phyloP scores from a whole-genome alignment of 2,888 invertebrate species.

The Meiosimyza decipiens region DNA sequence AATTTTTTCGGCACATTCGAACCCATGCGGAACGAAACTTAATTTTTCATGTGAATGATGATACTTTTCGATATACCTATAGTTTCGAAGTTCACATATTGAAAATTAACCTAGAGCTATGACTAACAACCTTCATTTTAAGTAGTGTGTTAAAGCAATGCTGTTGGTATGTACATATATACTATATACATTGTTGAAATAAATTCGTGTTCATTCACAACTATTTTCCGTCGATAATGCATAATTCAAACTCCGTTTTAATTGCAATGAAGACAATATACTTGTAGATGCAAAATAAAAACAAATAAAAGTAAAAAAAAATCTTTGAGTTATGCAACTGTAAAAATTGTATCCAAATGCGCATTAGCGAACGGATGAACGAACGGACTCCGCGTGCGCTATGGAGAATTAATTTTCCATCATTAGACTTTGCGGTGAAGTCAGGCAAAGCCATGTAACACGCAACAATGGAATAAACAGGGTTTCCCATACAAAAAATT shows the following conservation, averaged over 20 bases:
- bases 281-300: not conserved
- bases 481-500: no score
- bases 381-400: not conserved
- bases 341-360: constrained; percentile 16
- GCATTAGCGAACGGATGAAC: constrained; percentile 2
- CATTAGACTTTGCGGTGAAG: constrained; percentile 36
- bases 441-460: constrained; percentile 1
- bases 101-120: no score
- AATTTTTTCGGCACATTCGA: no score
- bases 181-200: no score
- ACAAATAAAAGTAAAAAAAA: constrained; percentile 5
- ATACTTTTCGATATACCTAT: no score
- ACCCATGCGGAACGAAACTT: no score
- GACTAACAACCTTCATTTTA: no score
- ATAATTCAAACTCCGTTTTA: constrained; percentile 33
- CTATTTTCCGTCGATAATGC: not conserved
- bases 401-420: constrained; percentile 37
- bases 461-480: not conserved
- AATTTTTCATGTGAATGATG: no score
- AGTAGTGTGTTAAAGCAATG: no score
- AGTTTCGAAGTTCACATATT: no score
- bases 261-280: not conserved
- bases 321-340: constrained; percentile 3
- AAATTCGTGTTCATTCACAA: no score
- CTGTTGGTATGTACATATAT: no score